A percentile compares a stretch with the other conserved stretches of the same genome.
Evolutionary conservation across 1,140 invertebrate genomes (phyloP).

Genomic region (Trinorchestia longiramus): DNA sequence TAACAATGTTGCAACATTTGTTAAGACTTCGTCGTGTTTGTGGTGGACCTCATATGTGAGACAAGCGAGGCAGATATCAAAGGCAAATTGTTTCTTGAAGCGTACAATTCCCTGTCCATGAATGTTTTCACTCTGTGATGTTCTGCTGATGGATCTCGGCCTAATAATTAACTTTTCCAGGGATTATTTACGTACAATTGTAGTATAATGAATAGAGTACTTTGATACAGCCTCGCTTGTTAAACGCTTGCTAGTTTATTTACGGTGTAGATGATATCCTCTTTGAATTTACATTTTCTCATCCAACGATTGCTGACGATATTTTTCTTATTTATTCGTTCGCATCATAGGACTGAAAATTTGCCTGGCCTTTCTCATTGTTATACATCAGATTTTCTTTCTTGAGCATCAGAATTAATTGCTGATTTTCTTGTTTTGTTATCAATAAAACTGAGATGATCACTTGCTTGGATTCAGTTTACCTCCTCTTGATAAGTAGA

Average conservation of each 20-base stretch:
- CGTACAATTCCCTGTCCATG: neutral
- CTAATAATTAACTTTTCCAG: conserved; percentile 45
- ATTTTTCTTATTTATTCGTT: conserved; percentile 35
- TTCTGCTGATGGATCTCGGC: conserved; percentile 33
- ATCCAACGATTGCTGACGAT: conserved; percentile 21
- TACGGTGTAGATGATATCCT: conserved; percentile 43
- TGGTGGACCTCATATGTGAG: conserved; percentile 26
- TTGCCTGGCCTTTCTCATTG: neutral
- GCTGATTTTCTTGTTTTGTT: conserved; percentile 46
- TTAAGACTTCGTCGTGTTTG: conserved; percentile 53
- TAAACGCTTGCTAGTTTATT: conserved; percentile 20
- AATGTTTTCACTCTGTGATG: conserved; percentile 20
- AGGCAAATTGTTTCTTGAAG: neutral
- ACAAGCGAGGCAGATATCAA: conserved; percentile 50
- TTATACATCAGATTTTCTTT: conserved; percentile 35
- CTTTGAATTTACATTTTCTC: conserved; percentile 19
- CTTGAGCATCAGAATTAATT: conserved; percentile 32
- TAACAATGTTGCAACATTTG: conserved; percentile 55
- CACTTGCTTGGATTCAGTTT: neutral
- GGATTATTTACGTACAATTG: conserved; percentile 45
- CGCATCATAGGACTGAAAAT: neutral
- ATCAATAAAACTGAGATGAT: conserved; percentile 46
- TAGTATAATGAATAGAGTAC: conserved; percentile 30
- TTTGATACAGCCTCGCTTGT: conserved; percentile 52
- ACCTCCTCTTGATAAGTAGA: no score